Evolutionary conservation across 1,140 invertebrate genomes (phyloP), one percentile per base, ranked within the genome.

Genomic region (Halotydeus destructor): DNA sequence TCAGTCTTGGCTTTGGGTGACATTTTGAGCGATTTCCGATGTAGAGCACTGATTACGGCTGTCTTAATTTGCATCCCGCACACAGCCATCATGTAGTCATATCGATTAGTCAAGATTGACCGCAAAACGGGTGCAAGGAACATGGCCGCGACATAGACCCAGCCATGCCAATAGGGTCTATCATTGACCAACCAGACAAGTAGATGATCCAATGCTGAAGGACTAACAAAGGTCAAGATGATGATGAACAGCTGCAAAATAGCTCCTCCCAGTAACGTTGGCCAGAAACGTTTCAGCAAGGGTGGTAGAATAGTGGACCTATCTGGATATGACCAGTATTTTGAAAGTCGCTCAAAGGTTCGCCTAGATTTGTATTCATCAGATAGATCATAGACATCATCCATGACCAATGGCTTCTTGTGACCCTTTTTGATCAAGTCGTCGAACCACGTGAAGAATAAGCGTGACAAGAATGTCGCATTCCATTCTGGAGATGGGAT

Each of bases 381-480:
- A 76, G 67, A 50, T 76, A 82, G 14, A 54, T 57, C 51, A 82
- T 80, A 2, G 52, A 37, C 5, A 43, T 23, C 12, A 50, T 52
- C 25, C 12, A 46, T 39, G 9, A 27, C 37, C 36, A n/a, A 28
- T 11, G 19, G 31, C 31, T 33, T 11, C 31, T 1, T 19, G 2
- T 27, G 1, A 41, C 5, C 19, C 14, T 25, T 43, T 9, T 6
- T 16, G 9, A 44, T 28, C 14, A 49, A 45, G 11, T 32, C n/a
- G 43, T 22, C 33, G 18, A 36, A 37, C 4, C 27, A 65, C 49
- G 27, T 82, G 72, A 0, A 88, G 89, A 54, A 78, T 85, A 19
- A 77, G 65, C 62, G 96, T 96, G 45, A 78, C 78, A 38, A 94
- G 59, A 6, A 79, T 48, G 64, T 94, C 89, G 56, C 86, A 76